A percentile compares a stretch with the other conserved stretches of the same genome.
Evolutionary conservation across 2,113 vertebrate genomes (phyloP).

Genomic region (Hyperoodon ampullatus): DNA sequence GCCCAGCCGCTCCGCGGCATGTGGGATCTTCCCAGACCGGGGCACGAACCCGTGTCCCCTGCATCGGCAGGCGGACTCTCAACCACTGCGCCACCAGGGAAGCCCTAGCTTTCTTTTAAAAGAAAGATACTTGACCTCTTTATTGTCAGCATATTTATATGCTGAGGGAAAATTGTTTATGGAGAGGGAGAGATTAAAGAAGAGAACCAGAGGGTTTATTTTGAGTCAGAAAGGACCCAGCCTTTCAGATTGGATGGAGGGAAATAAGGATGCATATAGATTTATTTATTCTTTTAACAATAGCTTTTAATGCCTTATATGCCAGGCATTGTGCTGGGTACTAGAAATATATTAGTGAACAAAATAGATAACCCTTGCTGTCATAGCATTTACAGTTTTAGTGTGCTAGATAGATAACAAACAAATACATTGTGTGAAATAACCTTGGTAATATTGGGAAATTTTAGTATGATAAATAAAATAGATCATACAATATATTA

Average conservation of each 20-base stretch:
- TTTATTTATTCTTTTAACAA: background rate
- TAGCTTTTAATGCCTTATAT: constrained; percentile 8
- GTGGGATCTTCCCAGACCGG: too few relatives aligned
- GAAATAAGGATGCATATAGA: background rate
- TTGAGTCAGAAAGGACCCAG: background rate
- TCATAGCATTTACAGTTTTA: constrained; percentile 31
- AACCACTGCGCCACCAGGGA: too few relatives aligned
- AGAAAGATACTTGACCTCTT: background rate
- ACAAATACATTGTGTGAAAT: background rate
- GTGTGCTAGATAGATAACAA: background rate
- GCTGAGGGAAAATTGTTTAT: background rate
- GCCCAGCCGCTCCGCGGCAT: too few relatives aligned
- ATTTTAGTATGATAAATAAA: constrained; percentile 36
- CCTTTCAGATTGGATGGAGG: background rate
- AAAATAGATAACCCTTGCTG: background rate
- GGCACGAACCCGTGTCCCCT: too few relatives aligned
- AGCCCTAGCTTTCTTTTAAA: background rate
- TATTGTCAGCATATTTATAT: background rate
- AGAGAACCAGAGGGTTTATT: background rate
- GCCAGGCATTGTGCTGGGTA: background rate
- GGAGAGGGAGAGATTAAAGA: background rate
- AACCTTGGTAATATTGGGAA: background rate
- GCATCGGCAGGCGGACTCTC: too few relatives aligned
- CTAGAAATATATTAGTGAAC: constrained; percentile 21
- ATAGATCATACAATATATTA: background rate